A percentile compares a stretch with the other conserved stretches of the same genome.
Evolutionary conservation across 2,113 vertebrate genomes (phyloP).

Genomic region (Myotis yumanensis): DNA sequence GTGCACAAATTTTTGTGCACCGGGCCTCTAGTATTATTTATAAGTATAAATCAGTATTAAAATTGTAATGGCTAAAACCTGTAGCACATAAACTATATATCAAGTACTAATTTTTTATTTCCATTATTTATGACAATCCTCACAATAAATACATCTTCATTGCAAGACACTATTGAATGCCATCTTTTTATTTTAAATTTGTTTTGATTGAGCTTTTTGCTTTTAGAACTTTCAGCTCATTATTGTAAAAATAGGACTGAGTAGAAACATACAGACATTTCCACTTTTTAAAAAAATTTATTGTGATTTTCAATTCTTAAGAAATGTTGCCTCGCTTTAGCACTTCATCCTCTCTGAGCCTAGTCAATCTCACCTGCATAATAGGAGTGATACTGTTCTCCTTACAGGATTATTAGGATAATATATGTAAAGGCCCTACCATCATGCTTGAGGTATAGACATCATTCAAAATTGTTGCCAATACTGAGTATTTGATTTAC

Average conservation of each 20-base stretch:
- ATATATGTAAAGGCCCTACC: not conserved
- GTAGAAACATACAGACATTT: not conserved
- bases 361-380: not conserved
- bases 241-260: not conserved
- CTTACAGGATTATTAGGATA: not conserved
- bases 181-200: not conserved
- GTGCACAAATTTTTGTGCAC: no score
- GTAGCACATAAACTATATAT: not conserved
- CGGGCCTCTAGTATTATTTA: no score
- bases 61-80: not conserved
- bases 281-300: not conserved
- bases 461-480: not conserved
- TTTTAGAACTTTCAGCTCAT: not conserved
- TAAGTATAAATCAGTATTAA: not conserved
- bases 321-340: not conserved
- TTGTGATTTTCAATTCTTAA: not conserved
- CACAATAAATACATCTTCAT: not conserved
- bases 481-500: not conserved
- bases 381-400: not conserved
- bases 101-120: not conserved
- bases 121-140: not conserved
- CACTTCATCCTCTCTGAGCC: not conserved
- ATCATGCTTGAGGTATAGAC: not conserved
- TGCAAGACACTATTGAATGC: not conserved
- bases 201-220: not conserved